Conservation (phyloP, 2,113 vertebrate genomes). For the Caranx melampygus region DNA sequence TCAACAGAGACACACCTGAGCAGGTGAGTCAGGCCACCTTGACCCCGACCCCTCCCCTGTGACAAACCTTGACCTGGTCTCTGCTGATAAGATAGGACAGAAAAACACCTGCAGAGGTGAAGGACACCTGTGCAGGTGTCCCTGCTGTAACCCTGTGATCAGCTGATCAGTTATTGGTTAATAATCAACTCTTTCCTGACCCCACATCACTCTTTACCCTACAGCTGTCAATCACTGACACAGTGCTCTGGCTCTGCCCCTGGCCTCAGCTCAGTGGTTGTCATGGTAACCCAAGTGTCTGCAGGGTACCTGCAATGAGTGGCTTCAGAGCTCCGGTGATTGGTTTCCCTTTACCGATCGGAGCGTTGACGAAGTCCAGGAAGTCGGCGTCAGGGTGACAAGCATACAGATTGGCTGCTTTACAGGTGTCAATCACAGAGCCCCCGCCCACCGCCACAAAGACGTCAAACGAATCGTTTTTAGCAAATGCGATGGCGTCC, state of each 20-base stretch:
- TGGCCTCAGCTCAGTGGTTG: background rate
- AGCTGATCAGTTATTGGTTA: no score
- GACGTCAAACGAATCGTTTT: constrained; percentile 87
- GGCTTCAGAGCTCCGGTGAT: constrained; percentile 87
- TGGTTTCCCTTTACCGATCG: constrained; percentile 91
- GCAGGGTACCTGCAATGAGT: constrained; percentile 91
- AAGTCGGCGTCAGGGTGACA: constrained; percentile 89
- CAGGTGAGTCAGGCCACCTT: no score
- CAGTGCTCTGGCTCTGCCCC: background rate
- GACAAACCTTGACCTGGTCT: no score
- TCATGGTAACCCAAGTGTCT: background rate
- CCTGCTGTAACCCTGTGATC: no score
- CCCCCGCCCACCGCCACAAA: constrained; percentile 95
- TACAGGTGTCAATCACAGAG: constrained; percentile 97
- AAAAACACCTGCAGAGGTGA: no score
- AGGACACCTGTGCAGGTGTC: no score
- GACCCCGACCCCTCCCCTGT: no score
- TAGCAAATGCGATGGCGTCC: constrained; percentile 91
- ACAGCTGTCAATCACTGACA: no score
- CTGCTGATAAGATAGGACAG: no score
- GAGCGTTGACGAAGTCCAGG: constrained; percentile 93
- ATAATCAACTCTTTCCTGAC: no score
- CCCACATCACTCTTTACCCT: no score
- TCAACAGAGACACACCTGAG: no score
- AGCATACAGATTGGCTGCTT: constrained; percentile 93